Percentiles rank a stretch among this genome's conserved stretches.
Conservation (phyloP, 2,797 vertebrate species). For the Sus cebifrons region DNA sequence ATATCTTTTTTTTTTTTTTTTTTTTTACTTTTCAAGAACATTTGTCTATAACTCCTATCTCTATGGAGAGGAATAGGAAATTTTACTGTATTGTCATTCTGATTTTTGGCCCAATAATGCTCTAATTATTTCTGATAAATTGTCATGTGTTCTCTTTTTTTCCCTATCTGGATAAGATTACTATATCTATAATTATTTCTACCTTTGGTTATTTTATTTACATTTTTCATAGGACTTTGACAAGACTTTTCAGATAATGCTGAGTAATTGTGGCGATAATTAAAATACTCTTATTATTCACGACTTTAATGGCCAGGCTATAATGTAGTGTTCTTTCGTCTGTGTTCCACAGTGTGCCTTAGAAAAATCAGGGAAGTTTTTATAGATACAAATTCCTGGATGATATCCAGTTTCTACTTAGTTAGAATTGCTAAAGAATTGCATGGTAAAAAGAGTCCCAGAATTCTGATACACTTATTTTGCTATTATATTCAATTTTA, state of each 20-base stretch:
- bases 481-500: not conserved
- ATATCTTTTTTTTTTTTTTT: not conserved
- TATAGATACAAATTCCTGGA: not conserved
- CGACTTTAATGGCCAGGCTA: not conserved
- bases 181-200: not conserved
- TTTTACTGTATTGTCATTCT: not conserved
- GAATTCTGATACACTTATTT: not conserved
- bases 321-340: not conserved
- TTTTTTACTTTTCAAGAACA: not conserved
- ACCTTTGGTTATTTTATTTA: not conserved
- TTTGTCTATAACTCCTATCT: not conserved
- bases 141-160: not conserved
- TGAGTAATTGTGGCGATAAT: not conserved
- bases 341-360: not conserved
- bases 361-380: not conserved
- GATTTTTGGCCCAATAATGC: not conserved
- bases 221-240: not conserved
- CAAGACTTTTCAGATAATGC: not conserved
- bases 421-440: not conserved
- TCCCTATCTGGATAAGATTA: not conserved
- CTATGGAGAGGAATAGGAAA: not conserved
- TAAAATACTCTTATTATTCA: not conserved
- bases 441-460: not conserved
- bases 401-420: not conserved
- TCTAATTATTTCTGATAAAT: not conserved